phyloP scores from a whole-genome alignment of 1,140 invertebrate genomes.

The Heliconius hewitsoni region DNA sequence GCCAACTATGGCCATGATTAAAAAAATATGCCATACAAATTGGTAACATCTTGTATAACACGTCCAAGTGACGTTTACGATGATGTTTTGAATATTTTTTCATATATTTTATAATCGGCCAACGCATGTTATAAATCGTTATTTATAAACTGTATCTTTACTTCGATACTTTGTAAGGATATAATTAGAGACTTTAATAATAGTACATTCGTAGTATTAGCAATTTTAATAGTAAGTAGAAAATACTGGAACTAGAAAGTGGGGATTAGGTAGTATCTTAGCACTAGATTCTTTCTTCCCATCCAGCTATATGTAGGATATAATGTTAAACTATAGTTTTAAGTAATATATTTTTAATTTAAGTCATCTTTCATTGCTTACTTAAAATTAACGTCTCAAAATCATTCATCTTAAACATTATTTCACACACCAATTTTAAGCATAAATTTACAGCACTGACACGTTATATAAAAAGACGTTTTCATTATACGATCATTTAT shows the following conservation, averaged over 20 bases:
- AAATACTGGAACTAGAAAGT: too few species aligned
- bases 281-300: too few species aligned
- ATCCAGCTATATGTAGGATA: too few species aligned
- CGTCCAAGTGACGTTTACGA: constrained; percentile 11
- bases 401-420: constrained; percentile 1
- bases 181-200: background rate
- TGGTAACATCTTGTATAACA: background rate
- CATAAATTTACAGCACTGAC: background rate
- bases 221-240: background rate
- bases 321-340: too few species aligned
- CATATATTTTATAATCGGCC: constrained; percentile 8
- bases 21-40: background rate
- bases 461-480: background rate
- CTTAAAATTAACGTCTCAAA: background rate
- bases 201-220: background rate
- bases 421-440: background rate
- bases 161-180: constrained; percentile 6
- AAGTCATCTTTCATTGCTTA: background rate
- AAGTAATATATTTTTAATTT: too few species aligned
- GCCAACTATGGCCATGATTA: background rate
- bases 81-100: constrained; percentile 12
- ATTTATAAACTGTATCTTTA: constrained; percentile 1
- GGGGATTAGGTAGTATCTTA: too few species aligned
- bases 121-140: constrained; percentile 9
- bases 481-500: background rate